Percentiles rank a stretch among this genome's conserved stretches.
These are phyloP conservation scores for Pheosia gnoma DNA, from an alignment of 2,888 invertebrate species.

Conservation along the genomic window DNA sequence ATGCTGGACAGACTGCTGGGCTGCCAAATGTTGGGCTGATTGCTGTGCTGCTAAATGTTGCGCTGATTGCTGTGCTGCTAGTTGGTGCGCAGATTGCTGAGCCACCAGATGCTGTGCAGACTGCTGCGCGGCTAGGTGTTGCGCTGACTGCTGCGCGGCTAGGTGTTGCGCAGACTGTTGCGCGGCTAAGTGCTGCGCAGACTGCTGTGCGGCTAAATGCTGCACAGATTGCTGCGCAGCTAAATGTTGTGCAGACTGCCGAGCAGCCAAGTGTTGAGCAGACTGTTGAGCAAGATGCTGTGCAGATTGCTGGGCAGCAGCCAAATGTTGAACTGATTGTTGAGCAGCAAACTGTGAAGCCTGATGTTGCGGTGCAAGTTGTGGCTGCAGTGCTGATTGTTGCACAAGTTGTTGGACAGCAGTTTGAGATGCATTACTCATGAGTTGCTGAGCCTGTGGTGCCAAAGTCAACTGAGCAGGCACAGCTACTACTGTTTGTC, in stretches of 20 bases:
- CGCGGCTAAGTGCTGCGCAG: constrained; percentile 56
- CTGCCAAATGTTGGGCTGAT: constrained; percentile 60
- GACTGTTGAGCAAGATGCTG: constrained; percentile 61
- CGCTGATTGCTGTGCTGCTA: constrained; percentile 63
- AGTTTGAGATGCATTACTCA: constrained; percentile 70
- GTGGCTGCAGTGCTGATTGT: constrained; percentile 69
- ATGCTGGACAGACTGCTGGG: constrained; percentile 64
- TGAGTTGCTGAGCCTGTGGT: constrained; percentile 70
- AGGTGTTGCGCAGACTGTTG: constrained; percentile 60
- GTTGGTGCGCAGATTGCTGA: constrained; percentile 65
- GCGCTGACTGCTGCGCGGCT: constrained; percentile 63
- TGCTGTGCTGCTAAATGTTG: constrained; percentile 70
- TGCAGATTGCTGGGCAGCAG: constrained; percentile 61
- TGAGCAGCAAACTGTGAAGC: constrained; percentile 69
- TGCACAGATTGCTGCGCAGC: constrained; percentile 63
- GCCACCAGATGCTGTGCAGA: constrained; percentile 59
- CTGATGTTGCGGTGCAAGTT: constrained; percentile 70
- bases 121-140: constrained; percentile 50
- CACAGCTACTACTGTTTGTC: constrained; percentile 78
- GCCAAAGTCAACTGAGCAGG: constrained; percentile 76
- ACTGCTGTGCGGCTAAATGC: constrained; percentile 61
- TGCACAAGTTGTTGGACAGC: constrained; percentile 77
- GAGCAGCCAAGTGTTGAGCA: constrained; percentile 59
- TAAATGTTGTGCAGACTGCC: constrained; percentile 54
- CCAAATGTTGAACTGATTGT: constrained; percentile 71